Evolutionary conservation across 1,140 invertebrate species (phyloP).

Genomic region (Bombus turneri): DNA sequence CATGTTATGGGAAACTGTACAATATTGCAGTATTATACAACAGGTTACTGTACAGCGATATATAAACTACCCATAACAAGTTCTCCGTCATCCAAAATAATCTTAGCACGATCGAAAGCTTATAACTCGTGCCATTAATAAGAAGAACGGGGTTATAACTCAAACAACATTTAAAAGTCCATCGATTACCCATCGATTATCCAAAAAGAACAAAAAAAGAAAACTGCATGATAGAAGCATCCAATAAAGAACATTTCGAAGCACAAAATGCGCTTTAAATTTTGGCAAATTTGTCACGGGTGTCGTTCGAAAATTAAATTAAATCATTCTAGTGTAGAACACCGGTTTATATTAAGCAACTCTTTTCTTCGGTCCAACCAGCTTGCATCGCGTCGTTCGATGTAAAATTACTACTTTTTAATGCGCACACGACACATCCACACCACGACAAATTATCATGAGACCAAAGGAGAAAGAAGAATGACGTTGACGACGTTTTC

Average conservation of each 20-base stretch:
- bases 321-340: too few relatives aligned
- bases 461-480: not conserved
- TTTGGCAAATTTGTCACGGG: not conserved
- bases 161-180: not conserved
- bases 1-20: not conserved
- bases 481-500: slow-evolving; percentile 13
- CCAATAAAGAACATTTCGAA: not conserved
- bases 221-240: not conserved
- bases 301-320: not conserved
- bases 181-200: not conserved
- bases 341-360: too few relatives aligned
- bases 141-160: not conserved
- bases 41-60: not conserved
- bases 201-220: too few relatives aligned
- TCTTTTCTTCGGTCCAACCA: not conserved
- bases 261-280: not conserved
- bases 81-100: too few relatives aligned
- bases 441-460: slow-evolving; percentile 17
- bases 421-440: not conserved
- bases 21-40: not conserved
- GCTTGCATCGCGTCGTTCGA: not conserved
- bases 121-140: too few relatives aligned
- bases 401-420: not conserved
- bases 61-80: not conserved
- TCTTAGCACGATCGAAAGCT: too few relatives aligned